Percentiles rank a stretch among this genome's conserved stretches.
phyloP scores from a whole-genome alignment of 2,888 invertebrate genomes.

The Heliconius ethilla region DNA sequence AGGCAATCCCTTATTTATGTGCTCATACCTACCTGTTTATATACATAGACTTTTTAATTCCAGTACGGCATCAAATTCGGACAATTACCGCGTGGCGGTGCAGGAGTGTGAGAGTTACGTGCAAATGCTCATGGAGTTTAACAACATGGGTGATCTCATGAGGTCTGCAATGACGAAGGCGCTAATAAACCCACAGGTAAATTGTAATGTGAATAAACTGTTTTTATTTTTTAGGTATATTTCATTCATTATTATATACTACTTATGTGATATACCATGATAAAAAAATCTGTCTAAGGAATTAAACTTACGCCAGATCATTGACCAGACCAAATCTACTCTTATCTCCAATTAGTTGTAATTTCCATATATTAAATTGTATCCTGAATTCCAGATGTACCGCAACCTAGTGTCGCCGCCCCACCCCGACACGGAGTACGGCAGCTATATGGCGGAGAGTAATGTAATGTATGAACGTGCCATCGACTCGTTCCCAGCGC shows the following conservation, averaged over 20 bases:
- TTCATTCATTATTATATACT: no score
- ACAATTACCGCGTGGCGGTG: slow-evolving; percentile 87
- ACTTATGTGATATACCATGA: no score
- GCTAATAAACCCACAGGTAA: slow-evolving; percentile 91
- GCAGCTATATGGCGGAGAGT: slow-evolving; percentile 87
- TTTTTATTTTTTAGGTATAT: neutral
- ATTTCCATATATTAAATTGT: neutral
- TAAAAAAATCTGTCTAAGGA: no score
- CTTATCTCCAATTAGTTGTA: no score
- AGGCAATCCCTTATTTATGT: no score
- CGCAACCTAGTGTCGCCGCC: slow-evolving; percentile 85
- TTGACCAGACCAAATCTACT: no score
- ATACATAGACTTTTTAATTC: slow-evolving; percentile 29
- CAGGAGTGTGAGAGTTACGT: slow-evolving; percentile 93
- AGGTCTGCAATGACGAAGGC: slow-evolving; percentile 95
- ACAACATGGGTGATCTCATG: slow-evolving; percentile 98
- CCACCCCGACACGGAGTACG: slow-evolving; percentile 86
- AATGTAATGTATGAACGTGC: slow-evolving; percentile 90
- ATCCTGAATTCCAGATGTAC: slow-evolving; percentile 83
- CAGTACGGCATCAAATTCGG: slow-evolving; percentile 74
- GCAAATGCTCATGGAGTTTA: slow-evolving; percentile 95
- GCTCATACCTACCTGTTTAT: no score
- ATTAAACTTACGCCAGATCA: no score
- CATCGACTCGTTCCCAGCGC: slow-evolving; percentile 88
- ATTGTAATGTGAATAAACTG: neutral